A percentile compares a stretch with the other conserved stretches of the same genome.
Conservation (phyloP, 2,113 vertebrate species). For the Notarius lentiginosus region DNA sequence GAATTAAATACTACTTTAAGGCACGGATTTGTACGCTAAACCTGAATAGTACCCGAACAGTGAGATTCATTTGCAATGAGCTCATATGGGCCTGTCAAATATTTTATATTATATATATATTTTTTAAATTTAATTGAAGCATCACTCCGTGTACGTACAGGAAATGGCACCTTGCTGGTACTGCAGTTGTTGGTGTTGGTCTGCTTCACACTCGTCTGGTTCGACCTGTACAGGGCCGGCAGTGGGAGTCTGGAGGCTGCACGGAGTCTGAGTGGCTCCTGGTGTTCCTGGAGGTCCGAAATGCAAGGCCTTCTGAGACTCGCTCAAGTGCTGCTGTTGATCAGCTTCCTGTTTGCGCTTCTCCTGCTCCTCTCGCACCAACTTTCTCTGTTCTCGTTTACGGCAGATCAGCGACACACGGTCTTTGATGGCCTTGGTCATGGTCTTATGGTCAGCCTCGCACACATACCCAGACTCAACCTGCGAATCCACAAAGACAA, state of each 20-base stretch:
- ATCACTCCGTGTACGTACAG: conserved; percentile 73
- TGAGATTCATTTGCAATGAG: not conserved
- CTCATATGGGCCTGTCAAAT: not conserved
- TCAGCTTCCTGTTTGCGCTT: conserved; percentile 82
- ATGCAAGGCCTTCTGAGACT: conserved; percentile 71
- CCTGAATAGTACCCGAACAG: not conserved
- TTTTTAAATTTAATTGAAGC: too few relatives aligned
- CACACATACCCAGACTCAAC: conserved; percentile 98
- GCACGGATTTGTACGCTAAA: not conserved
- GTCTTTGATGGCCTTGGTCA: conserved; percentile 99
- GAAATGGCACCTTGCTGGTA: conserved; percentile 82
- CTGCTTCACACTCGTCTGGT: conserved; percentile 85
- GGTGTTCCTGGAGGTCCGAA: conserved; percentile 16
- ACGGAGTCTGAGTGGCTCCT: conserved; percentile 55
- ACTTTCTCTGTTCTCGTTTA: conserved; percentile 92
- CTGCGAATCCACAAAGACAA: conserved; percentile 62
- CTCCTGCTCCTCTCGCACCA: conserved; percentile 91
- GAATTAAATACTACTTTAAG: not conserved
- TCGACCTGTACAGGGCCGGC: conserved; percentile 77
- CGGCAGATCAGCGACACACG: conserved; percentile 93
- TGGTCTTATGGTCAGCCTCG: conserved; percentile 98
- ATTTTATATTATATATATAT: too few relatives aligned
- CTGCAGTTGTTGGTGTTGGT: conserved; percentile 85
- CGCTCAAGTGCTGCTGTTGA: conserved; percentile 72
- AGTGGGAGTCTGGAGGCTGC: conserved; percentile 51